Evolutionary conservation across 2,888 invertebrate genomes (phyloP).

Genomic region (Bugula neritina): DNA sequence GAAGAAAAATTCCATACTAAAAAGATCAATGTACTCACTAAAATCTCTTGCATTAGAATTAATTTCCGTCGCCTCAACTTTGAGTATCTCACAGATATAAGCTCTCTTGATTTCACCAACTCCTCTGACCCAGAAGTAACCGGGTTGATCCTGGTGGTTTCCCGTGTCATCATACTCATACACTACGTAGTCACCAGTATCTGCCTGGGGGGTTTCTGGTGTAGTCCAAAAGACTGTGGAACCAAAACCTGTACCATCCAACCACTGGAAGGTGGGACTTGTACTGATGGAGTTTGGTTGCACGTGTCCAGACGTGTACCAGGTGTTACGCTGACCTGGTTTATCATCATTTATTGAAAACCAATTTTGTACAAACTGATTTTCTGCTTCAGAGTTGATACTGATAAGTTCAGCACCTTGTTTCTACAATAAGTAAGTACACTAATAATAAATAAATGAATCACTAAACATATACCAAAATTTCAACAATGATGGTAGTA

Average conservation of each 20-base stretch:
- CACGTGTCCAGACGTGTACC: constrained; percentile 69
- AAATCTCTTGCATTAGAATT: constrained; percentile 36
- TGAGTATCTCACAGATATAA: constrained; percentile 42
- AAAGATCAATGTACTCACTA: too few relatives aligned
- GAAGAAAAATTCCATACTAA: too few relatives aligned
- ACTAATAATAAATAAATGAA: not conserved
- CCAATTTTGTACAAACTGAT: constrained; percentile 74
- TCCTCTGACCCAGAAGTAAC: constrained; percentile 37
- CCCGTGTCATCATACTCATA: constrained; percentile 30
- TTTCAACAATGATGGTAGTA: too few relatives aligned
- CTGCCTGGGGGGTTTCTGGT: constrained; percentile 28
- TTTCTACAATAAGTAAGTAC: constrained; percentile 26
- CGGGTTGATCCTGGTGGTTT: constrained; percentile 15
- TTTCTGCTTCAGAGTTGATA: constrained; percentile 76
- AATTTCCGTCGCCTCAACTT: constrained; percentile 38
- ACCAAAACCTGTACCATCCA: constrained; percentile 61
- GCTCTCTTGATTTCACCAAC: constrained; percentile 32
- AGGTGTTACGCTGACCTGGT: constrained; percentile 59
- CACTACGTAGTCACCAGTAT: constrained; percentile 30
- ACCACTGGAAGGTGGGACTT: constrained; percentile 56
- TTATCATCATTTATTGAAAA: constrained; percentile 70
- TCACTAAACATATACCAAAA: too few relatives aligned
- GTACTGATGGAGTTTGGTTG: constrained; percentile 28
- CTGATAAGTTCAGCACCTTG: constrained; percentile 31
- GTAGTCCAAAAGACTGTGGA: constrained; percentile 33